Evolutionary conservation across 2,888 invertebrate species (phyloP), one percentile per base, ranked within the genome.

Genomic region (Drosophila algonquin): DNA sequence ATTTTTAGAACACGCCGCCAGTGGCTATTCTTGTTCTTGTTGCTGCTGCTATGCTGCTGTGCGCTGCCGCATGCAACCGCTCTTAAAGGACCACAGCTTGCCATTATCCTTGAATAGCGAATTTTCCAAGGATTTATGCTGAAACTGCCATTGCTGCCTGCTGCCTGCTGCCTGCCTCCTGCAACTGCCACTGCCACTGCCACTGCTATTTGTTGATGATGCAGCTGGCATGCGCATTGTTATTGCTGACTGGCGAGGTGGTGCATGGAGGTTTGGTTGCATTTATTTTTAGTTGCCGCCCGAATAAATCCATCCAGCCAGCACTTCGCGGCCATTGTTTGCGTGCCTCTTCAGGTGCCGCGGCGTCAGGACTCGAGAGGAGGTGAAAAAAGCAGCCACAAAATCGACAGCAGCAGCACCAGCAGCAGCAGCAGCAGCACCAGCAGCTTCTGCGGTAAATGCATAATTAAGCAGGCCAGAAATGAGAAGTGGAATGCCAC

Each of bases 51-150:
- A 58, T 68, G 65, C 40, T 75, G 61, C 73, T 21, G 3, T 64
- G 30, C n/a, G 65, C 40, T 75, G 61, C 73, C 77, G 76, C 73
- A 81, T 81, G 71, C 84, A 64, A 81, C 81, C 78, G 79, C 75
- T 81, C 81, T 87, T 83, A 81, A 85, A 87, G 78, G 75, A 79
- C 79, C 76, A 76, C 71, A 83, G 75, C 71, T 78, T 79, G 76
- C 76, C 77, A 81, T 84, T 88, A 89, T 89, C 89, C 90, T 89
- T 89, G 89, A 86, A 86, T 81, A 76, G 79, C 81, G 87, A 87
- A 87, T 80, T 76, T 81, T 73, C 87, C 87, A 81, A 82, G 89
- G 88, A 89, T 89, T 77, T 74, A 48, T 72, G 57, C 57, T 27
- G 51, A 35, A 48, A 51, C 45, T 59, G 63, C 53, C 53, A 52